These are phyloP conservation scores for Hepsetus odoe DNA, from an alignment of 2,113 vertebrate genomes.

Conservation along the genomic window DNA sequence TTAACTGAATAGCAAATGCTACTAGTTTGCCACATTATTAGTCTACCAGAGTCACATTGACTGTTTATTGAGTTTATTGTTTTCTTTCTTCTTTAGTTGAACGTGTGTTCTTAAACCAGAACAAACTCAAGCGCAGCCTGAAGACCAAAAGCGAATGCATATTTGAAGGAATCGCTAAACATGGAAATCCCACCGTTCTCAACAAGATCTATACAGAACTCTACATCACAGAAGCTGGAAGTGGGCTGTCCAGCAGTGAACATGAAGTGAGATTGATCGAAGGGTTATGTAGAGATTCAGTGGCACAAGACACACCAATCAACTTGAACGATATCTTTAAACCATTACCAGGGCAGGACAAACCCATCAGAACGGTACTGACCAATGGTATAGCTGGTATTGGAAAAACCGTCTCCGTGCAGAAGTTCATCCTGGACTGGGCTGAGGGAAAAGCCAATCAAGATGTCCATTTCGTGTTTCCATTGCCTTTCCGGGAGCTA, in stretches of 20 bases:
- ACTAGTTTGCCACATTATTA: too few relatives aligned
- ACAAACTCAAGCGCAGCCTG: slow-evolving; percentile 33
- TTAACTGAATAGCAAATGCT: too few relatives aligned
- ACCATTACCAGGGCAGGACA: slow-evolving; percentile 15
- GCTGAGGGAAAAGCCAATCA: slow-evolving; percentile 44
- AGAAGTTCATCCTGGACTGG: slow-evolving; percentile 36
- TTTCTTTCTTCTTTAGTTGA: slow-evolving; percentile 4
- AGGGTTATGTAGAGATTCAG: background rate
- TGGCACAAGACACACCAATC: slow-evolving; percentile 15
- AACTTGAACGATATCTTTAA: slow-evolving; percentile 21
- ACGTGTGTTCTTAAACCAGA: slow-evolving; percentile 2
- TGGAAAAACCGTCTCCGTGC: background rate
- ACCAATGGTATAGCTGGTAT: slow-evolving; percentile 15
- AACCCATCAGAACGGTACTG: slow-evolving; percentile 20
- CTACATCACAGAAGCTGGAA: slow-evolving; percentile 54
- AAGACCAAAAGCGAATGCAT: slow-evolving; percentile 24
- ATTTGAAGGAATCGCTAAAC: slow-evolving; percentile 48
- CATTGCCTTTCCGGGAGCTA: slow-evolving; percentile 38
- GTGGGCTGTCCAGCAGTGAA: slow-evolving; percentile 41
- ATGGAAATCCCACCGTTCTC: slow-evolving; percentile 33
- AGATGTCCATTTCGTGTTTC: slow-evolving; percentile 39
- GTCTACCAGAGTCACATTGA: background rate
- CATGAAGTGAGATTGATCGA: slow-evolving; percentile 50
- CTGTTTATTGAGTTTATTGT: slow-evolving; percentile 1
- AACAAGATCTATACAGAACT: slow-evolving; percentile 53